Conservation (phyloP, 1,140 invertebrate genomes). For the Rhynchophorus ferrugineus region DNA sequence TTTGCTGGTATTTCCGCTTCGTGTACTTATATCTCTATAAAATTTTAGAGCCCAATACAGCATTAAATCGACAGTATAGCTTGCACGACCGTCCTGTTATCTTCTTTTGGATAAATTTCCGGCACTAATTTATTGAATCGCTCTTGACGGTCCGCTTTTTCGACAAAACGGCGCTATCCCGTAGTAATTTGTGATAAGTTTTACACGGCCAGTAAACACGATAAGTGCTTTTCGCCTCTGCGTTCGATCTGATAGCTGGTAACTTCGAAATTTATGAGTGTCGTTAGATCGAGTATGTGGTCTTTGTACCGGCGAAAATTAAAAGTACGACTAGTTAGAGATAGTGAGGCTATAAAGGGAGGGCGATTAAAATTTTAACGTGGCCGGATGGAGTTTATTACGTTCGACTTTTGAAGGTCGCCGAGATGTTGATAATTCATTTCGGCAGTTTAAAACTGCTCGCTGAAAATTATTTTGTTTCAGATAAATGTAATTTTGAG, state of each 20-base stretch:
- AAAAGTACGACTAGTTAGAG: neutral
- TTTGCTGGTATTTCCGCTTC: too few relatives aligned
- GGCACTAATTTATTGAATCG: neutral
- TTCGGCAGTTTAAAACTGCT: neutral
- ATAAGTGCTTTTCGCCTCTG: neutral
- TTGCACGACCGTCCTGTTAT: too few relatives aligned
- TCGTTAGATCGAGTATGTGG: neutral
- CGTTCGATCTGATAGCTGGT: neutral
- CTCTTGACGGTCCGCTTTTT: neutral
- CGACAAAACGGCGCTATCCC: neutral
- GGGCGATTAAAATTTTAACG: neutral
- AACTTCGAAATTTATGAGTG: neutral
- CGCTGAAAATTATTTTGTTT: slow-evolving; percentile 1
- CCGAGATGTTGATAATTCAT: neutral
- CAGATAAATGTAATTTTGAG: too few relatives aligned
- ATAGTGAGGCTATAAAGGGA: neutral
- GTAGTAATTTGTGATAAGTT: neutral
- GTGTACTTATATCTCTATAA: too few relatives aligned
- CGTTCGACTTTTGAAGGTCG: too few relatives aligned
- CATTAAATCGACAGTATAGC: too few relatives aligned
- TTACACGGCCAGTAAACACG: neutral
- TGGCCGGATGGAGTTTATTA: too few relatives aligned
- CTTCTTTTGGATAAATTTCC: neutral
- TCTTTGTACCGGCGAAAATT: neutral
- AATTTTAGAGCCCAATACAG: too few relatives aligned